Base-by-base conservation (phyloP, 1,140 invertebrate genomes). In the Protaetia brevitarsis region DNA sequence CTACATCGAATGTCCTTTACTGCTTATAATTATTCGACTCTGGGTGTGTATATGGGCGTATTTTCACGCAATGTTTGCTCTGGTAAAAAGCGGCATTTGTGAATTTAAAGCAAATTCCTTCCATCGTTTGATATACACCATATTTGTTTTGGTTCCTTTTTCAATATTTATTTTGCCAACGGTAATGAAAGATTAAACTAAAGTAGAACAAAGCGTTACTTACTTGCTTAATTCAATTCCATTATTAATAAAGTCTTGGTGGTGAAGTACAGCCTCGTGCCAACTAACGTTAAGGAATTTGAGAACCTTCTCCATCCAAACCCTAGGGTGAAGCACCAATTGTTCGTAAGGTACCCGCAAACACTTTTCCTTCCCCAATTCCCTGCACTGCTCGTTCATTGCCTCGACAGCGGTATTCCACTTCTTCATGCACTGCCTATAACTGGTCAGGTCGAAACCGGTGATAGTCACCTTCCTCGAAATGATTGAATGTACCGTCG, bases 401-500 rank as follows among this genome's bases (percentile, higher is more conserved):
- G 89, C 84, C 74, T 91, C 88, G 74, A 98, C 95, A 19, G 95
- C 96, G 73, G 89, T 87, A 81, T 98, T 99, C 97, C 97, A 99
- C 80, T 96, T 96, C 67, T 86, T 88, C 79, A 99, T 79, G 79
- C 95, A 98, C 79, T 97, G 94, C 63, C 93, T 86, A 80, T 97
- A 98, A 76, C 89, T 94, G 67, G 87, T 88, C 74, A 99, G 81
- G 82, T 99, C 95, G 82, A 99, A 99, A 2, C 97, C 97, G 19
- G 96, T 96, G 76, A 99, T 98, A 56, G 96, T 98, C 59, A 99
- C 93, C 65, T 74, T 72, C 6, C 96, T 85, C 13, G 91, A 92
- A 79, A 96, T 93, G 76, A 97, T 96, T 59, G 97, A 99, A 83
- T 99, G 96, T 60, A 98, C 96, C 7, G 95, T 97, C 29, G 97